Evolutionary conservation across 2,888 invertebrate species (phyloP), one percentile per base, ranked within the genome.

Genomic region (Biston stratarius): DNA sequence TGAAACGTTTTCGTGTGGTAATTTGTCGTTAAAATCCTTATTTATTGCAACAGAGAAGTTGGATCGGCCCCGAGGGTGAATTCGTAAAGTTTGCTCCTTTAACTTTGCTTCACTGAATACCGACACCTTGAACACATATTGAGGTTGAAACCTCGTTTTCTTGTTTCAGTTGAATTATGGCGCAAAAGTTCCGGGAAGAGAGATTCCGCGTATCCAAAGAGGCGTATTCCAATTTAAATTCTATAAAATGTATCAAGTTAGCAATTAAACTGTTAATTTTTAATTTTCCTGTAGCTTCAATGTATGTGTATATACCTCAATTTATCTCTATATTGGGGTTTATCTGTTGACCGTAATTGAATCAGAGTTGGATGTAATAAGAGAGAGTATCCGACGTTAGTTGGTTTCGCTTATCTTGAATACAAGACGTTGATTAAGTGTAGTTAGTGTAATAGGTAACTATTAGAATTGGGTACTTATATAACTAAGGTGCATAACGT

Each of bases 21-120:
- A 92, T 92, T 92, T 92, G 92, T 92, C 92, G 90, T 90, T 91
- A 90, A 92, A 92, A 92, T 92, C 92, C 92, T 92, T 92, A 92
- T 92, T 92, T 92, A 92, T 92, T 89, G 92, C 91, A 90, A 90
- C 87, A 85, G 86, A 83, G 88, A 91, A 92, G 87, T 92, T 91
- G 88, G 88, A 90, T 89, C 89, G 91, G 87, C 87, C 91, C 88
- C 89, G 86, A 85, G 91, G 90, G 91, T 85, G 84, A 90, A 89
- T 86, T 89, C 86, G 81, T 83, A 89, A 92, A 92, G 84, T 92
- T 92, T 86, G 87, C 89, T 89, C 88, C 92, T 91, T 91, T 90
- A 90, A 90, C 88, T 90, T 86, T 87, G 90, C 90, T 87, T 86
- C 90, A 90, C 87, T 88, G 90, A 88, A 85, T 90, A 88, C 83